Percentiles rank a stretch among this genome's conserved stretches.
Conservation (phyloP, 2,888 invertebrate species). For the Lumbricus terrestris region DNA sequence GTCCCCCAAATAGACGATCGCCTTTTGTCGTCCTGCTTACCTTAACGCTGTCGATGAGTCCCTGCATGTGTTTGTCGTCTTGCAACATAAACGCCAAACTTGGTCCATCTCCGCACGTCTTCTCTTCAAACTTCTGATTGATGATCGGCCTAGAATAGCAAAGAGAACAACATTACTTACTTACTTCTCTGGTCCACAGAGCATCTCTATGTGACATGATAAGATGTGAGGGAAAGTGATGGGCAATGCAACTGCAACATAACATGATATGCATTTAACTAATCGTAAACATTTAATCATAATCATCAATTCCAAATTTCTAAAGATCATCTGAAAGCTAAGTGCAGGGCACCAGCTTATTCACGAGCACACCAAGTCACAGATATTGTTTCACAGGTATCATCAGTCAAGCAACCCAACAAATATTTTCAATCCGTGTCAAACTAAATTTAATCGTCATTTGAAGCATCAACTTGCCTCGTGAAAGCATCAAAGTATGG, state of each 20-base stretch:
- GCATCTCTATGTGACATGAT: no score
- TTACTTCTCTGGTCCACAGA: background rate
- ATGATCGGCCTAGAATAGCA: conserved; percentile 72
- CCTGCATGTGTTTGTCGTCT: conserved; percentile 67
- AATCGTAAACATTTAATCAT: no score
- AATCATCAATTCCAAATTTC: no score
- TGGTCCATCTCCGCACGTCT: conserved; percentile 74
- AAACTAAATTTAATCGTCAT: background rate
- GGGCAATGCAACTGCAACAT: no score
- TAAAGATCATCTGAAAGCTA: no score
- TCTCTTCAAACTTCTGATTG: conserved; percentile 77
- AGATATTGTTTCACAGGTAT: no score
- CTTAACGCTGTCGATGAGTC: conserved; percentile 66
- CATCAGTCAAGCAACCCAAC: background rate
- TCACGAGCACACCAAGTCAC: no score
- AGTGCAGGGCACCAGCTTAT: no score
- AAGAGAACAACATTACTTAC: background rate
- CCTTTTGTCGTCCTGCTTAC: conserved; percentile 21
- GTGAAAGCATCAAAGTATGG: conserved; percentile 72
- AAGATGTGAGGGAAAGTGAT: no score
- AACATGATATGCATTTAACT: no score
- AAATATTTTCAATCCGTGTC: background rate
- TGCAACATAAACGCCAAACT: conserved; percentile 71
- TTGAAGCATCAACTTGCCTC: conserved; percentile 62
- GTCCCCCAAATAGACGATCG: background rate